Percentiles rank a stretch among this genome's conserved stretches.
Evolutionary conservation across 2,797 vertebrate genomes (phyloP).

Genomic region (Tragopan temminckii): DNA sequence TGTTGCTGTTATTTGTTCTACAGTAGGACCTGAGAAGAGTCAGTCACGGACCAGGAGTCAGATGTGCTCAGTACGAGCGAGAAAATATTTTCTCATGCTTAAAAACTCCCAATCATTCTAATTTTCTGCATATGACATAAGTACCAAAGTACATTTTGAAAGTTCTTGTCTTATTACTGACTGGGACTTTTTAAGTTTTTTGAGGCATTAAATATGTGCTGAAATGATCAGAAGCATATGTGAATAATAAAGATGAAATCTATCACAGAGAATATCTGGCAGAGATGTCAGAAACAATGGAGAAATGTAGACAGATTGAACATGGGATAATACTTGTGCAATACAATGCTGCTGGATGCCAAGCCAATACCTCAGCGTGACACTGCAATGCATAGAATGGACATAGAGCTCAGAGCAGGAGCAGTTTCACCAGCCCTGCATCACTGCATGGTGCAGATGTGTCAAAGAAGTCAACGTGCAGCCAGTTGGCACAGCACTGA

Average conservation of each 20-base stretch:
- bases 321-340: neutral
- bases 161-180: neutral
- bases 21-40: neutral
- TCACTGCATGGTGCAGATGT: neutral
- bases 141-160: neutral
- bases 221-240: neutral
- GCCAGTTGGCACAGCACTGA: neutral
- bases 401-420: neutral
- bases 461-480: neutral
- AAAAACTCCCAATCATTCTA: neutral
- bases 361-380: rapidly evolving
- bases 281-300: neutral
- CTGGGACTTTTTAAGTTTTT: neutral
- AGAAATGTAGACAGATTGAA: neutral
- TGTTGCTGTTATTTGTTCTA: neutral
- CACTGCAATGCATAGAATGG: neutral
- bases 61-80: neutral
- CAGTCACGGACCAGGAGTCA: neutral
- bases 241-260: neutral
- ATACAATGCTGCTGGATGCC: neutral
- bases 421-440: neutral
- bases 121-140: neutral
- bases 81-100: neutral
- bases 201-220: neutral
- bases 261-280: neutral